phyloP scores from a whole-genome alignment of 2,888 invertebrate genomes.

The Leptodirus hochenwartii region DNA sequence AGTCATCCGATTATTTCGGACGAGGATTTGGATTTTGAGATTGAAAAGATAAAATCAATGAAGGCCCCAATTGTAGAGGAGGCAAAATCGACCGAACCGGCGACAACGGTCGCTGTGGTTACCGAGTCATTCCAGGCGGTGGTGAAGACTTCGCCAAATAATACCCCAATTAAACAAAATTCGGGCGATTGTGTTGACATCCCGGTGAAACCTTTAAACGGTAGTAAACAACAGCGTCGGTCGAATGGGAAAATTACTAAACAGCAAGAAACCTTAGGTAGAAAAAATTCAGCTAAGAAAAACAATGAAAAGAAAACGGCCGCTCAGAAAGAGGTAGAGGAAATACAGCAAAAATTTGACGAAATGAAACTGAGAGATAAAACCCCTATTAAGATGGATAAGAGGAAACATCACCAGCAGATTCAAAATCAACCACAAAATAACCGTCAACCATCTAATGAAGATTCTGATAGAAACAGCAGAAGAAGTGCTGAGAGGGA shows the following conservation, averaged over 20 bases:
- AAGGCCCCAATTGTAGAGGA: constrained; percentile 20
- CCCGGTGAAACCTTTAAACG: too few relatives aligned
- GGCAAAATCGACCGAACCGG: constrained; percentile 5
- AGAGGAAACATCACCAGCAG: constrained; percentile 10
- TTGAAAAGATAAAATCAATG: constrained; percentile 39
- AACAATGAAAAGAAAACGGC: too few relatives aligned
- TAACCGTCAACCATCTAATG: too few relatives aligned
- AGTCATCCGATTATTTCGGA: constrained; percentile 41
- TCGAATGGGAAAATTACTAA: too few relatives aligned
- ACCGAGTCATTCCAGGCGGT: constrained; percentile 6
- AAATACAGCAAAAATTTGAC: too few relatives aligned
- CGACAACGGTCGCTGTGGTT: constrained; percentile 9
- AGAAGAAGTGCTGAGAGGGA: constrained; percentile 35
- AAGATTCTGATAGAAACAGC: too few relatives aligned
- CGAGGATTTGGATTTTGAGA: constrained; percentile 49
- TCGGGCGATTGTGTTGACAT: too few relatives aligned
- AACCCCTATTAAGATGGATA: background rate
- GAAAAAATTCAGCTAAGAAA: too few relatives aligned
- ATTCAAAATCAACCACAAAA: constrained; percentile 13
- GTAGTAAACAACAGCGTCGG: too few relatives aligned
- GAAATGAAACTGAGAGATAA: too few relatives aligned
- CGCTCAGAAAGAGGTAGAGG: too few relatives aligned
- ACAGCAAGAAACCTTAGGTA: too few relatives aligned
- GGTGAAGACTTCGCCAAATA: constrained; percentile 4
- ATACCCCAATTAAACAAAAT: constrained; percentile 3